These are phyloP conservation scores for Phallusia fumigata DNA, from an alignment of 23 tunicate species.

Conservation along the genomic window DNA sequence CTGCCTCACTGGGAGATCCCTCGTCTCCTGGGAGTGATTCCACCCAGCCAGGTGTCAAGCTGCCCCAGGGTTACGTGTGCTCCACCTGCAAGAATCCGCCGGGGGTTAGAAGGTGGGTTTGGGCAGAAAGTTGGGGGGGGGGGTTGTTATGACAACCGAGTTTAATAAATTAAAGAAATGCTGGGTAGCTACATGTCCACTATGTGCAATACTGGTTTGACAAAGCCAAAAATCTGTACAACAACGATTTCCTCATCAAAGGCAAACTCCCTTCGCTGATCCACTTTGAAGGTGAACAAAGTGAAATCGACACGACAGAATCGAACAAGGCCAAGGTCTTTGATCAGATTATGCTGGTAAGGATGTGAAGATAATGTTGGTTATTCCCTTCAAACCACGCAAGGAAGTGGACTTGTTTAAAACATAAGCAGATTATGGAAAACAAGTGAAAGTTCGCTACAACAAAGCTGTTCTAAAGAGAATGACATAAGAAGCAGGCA, in stretches of 20 bases:
- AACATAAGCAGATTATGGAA: too few species aligned
- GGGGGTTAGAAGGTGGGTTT: constrained; percentile 67
- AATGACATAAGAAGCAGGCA: too few species aligned
- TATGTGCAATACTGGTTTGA: too few species aligned
- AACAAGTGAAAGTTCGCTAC: too few species aligned
- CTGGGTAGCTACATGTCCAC: too few species aligned
- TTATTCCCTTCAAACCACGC: too few species aligned
- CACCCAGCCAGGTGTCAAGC: background rate
- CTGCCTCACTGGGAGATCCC: constrained; percentile 60
- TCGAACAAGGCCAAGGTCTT: constrained; percentile 21
- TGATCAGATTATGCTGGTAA: constrained; percentile 54
- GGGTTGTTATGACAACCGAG: too few species aligned
- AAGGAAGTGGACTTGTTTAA: too few species aligned
- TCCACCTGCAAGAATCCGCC: constrained; percentile 71
- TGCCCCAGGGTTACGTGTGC: constrained; percentile 36
- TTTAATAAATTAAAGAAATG: too few species aligned
- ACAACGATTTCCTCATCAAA: constrained; percentile 77
- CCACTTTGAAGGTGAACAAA: background rate
- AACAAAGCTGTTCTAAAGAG: too few species aligned
- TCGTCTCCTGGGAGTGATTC: background rate
- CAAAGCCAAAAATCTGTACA: constrained; percentile 31
- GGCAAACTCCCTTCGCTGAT: constrained; percentile 60
- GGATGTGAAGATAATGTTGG: too few species aligned
- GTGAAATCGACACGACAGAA: constrained; percentile 5
- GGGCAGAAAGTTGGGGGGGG: background rate